These are phyloP conservation scores for Teleogryllus occipitalis DNA, from an alignment of 1,140 invertebrate genomes.

Conservation along the genomic window DNA sequence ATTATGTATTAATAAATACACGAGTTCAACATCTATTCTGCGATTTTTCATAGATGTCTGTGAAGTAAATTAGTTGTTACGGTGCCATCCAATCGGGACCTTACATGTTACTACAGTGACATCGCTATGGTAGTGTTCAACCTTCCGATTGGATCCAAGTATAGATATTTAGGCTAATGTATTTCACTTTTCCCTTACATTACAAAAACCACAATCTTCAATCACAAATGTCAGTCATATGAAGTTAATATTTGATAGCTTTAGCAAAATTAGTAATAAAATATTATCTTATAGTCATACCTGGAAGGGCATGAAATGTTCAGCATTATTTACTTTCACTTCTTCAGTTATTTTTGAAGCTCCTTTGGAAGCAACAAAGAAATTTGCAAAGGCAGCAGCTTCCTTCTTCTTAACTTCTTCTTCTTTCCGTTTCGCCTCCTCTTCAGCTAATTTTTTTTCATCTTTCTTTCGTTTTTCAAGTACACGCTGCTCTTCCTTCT, in stretches of 20 bases:
- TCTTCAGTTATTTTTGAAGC: conserved; percentile 33
- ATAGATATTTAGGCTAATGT: too few species aligned
- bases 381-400: conserved; percentile 65
- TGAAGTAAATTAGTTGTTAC: too few species aligned
- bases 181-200: neutral
- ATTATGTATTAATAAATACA: neutral
- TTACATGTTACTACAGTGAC: too few species aligned
- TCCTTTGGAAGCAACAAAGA: conserved; percentile 64
- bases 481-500: conserved; percentile 55
- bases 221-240: neutral
- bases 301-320: conserved; percentile 26
- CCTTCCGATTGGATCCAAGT: neutral
- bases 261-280: neutral
- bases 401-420: conserved; percentile 64
- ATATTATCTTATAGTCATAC: conserved; percentile 12
- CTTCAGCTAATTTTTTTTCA: conserved; percentile 30
- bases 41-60: neutral
- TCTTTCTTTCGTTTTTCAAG: conserved; percentile 51
- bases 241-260: neutral
- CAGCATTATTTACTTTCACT: conserved; percentile 24
- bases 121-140: too few species aligned
- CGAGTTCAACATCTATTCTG: neutral
- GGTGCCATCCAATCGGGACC: too few species aligned
- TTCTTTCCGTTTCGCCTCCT: conserved; percentile 51
- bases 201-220: neutral